Evolutionary conservation across 2,797 vertebrate species (phyloP).

Genomic region (Scyliorhinus canicula): DNA sequence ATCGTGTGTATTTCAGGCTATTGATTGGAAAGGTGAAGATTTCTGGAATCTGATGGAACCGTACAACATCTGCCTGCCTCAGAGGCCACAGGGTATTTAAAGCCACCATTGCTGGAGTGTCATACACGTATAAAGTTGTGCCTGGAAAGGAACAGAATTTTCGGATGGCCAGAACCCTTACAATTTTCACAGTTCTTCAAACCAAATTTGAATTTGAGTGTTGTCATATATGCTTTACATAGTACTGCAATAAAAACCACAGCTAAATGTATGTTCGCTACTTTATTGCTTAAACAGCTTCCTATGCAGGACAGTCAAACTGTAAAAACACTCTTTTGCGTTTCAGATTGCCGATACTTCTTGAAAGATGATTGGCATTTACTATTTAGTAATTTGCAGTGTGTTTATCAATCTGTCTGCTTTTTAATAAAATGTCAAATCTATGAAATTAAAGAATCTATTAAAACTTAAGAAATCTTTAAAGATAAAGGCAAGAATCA

Average conservation of each 20-base stretch:
- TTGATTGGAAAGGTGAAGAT: constrained; percentile 84
- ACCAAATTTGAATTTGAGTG: neutral
- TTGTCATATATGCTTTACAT: neutral
- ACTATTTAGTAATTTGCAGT: neutral
- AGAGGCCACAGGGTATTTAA: constrained; percentile 74
- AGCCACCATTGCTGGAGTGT: constrained; percentile 16
- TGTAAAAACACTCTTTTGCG: neutral
- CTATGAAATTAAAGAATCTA: neutral
- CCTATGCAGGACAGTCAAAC: neutral
- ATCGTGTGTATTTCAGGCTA: neutral
- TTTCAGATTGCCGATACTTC: neutral
- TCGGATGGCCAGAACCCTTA: neutral
- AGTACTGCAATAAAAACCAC: constrained; percentile 26
- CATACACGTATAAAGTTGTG: neutral
- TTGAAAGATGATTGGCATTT: neutral
- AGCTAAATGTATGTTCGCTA: neutral
- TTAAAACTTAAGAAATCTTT: neutral
- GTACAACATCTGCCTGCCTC: constrained; percentile 94
- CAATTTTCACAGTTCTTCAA: neutral
- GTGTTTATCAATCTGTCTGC: no score
- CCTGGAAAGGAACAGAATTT: neutral
- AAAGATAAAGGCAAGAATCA: neutral
- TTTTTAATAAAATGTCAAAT: neutral
- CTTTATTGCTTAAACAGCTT: neutral
- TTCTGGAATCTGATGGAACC: constrained; percentile 92